Conservation (phyloP, 2,113 vertebrate genomes). For the Pheucticus melanocephalus region DNA sequence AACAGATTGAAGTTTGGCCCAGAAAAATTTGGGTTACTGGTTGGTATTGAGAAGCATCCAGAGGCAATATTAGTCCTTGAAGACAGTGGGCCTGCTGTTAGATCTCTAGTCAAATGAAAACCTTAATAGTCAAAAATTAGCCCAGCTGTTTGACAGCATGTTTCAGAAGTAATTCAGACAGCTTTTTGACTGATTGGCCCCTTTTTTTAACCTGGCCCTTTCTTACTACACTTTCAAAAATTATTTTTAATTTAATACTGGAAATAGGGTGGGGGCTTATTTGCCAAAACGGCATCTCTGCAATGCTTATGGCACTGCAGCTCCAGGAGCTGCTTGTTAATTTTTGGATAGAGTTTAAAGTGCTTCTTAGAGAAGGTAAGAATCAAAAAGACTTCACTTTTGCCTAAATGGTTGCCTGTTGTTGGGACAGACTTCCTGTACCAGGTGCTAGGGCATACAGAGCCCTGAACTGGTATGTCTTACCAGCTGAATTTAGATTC, state of each 20-base stretch:
- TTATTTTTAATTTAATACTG: not conserved
- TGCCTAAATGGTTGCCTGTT: not conserved
- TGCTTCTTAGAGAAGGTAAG: not conserved
- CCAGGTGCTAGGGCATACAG: not conserved
- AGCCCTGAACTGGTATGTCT: not conserved
- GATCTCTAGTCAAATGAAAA: slow-evolving; percentile 1
- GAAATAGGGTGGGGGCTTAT: not conserved
- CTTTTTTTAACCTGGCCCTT: not conserved
- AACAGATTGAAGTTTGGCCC: not conserved
- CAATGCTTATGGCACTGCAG: not conserved
- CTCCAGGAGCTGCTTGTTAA: not conserved
- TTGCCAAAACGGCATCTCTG: not conserved
- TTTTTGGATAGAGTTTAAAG: not conserved
- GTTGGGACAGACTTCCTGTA: not conserved
- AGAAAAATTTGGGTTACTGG: not conserved
- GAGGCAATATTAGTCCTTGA: slow-evolving; percentile 32
- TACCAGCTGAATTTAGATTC: not conserved
- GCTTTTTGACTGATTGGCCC: not conserved
- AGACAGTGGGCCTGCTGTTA: slow-evolving; percentile 3
- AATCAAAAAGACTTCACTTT: not conserved
- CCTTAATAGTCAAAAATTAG: not conserved
- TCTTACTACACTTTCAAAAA: not conserved
- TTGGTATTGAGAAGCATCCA: slow-evolving; percentile 28
- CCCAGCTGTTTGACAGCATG: not conserved
- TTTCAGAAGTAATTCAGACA: not conserved